Evolutionary conservation across 2,797 vertebrate species (phyloP).

Genomic region (Scleropages formosus): DNA sequence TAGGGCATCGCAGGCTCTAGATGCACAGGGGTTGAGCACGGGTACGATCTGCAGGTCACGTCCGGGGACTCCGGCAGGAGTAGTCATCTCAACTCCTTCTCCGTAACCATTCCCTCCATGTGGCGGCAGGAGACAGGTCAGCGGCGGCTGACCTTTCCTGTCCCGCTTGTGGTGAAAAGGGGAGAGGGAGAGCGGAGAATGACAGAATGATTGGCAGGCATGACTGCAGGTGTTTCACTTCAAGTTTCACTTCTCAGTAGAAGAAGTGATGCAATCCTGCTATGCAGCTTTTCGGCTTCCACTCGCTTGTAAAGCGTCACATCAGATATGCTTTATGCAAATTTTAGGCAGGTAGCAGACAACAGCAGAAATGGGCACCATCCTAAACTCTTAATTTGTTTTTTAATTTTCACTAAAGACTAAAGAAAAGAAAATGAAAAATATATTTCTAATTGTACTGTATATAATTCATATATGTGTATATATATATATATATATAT

Average conservation of each 20-base stretch:
- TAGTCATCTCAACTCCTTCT: conserved; percentile 69
- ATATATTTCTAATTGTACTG: too few relatives aligned
- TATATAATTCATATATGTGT: too few relatives aligned
- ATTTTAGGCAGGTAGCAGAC: too few relatives aligned
- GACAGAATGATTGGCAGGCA: neutral
- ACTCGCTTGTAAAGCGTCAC: neutral
- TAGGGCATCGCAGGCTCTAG: conserved; percentile 42
- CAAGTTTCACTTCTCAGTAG: neutral
- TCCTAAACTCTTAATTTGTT: too few relatives aligned
- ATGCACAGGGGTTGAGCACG: conserved; percentile 30
- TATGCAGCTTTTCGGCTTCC: neutral
- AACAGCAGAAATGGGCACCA: too few relatives aligned
- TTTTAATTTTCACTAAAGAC: too few relatives aligned
- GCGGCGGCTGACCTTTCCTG: conserved; percentile 80
- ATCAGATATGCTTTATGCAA: neutral
- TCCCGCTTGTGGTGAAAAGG: conserved; percentile 60
- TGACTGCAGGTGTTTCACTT: neutral
- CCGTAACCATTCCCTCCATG: conserved; percentile 82
- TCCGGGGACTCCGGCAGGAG: neutral
- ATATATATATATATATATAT: too few relatives aligned
- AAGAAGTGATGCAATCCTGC: neutral
- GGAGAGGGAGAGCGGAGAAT: neutral
- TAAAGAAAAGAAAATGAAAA: too few relatives aligned
- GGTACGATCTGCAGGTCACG: neutral
- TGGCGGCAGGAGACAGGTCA: conserved; percentile 85